A percentile compares a stretch with the other conserved stretches of the same genome.
These are phyloP conservation scores for Meloidogyne floridensis DNA, from an alignment of 1,140 invertebrate genomes.

Conservation along the genomic window DNA sequence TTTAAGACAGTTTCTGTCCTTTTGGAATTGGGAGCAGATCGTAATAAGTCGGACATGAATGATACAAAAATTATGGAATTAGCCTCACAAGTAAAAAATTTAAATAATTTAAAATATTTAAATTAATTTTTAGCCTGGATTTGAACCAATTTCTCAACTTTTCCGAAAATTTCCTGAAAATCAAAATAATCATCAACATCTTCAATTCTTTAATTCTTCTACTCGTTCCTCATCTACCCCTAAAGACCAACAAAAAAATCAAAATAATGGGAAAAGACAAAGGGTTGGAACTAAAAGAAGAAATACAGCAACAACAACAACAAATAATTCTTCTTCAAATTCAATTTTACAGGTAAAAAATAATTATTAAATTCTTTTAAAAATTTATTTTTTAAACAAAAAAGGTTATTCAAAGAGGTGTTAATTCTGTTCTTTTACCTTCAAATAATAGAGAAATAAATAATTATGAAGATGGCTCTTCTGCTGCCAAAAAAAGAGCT, in stretches of 20 bases:
- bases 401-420: background rate
- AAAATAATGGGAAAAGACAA: background rate
- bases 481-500: constrained; percentile 3
- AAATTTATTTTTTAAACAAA: background rate
- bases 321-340: background rate
- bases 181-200: constrained; percentile 4
- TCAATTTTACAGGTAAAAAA: background rate
- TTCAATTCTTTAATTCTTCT: background rate
- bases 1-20: constrained; percentile 2
- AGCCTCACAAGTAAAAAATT: background rate
- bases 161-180: constrained; percentile 26
- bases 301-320: background rate
- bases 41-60: constrained; percentile 13
- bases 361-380: background rate
- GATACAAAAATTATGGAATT: constrained; percentile 29
- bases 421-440: background rate
- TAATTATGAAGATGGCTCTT: constrained; percentile 8
- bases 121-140: constrained; percentile 18
- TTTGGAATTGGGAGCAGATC: constrained; percentile 13
- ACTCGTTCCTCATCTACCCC: background rate
- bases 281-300: constrained; percentile 1
- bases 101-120: background rate
- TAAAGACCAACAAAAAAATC: background rate
- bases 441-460: background rate
- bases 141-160: constrained; percentile 13